phyloP scores from a whole-genome alignment of 2,797 vertebrate species.

The Gymnodraco acuticeps region DNA sequence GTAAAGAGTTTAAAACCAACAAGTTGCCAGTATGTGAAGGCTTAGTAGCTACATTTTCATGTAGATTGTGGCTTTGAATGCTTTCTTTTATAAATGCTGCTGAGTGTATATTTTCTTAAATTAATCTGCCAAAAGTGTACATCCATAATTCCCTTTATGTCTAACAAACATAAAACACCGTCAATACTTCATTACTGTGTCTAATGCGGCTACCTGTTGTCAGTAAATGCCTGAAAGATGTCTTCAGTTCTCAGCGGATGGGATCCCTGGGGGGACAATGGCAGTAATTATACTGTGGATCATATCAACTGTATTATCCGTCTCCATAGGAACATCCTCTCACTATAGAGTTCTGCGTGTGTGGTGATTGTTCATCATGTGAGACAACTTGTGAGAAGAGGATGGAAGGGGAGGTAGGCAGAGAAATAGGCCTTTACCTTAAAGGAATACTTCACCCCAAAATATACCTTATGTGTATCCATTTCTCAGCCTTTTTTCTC shows the following conservation, averaged over 20 bases:
- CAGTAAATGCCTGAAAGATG: conserved; percentile 7
- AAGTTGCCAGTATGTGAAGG: background rate
- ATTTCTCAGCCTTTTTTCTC: too few species aligned
- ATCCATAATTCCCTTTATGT: background rate
- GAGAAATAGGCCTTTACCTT: background rate
- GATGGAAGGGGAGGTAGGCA: background rate
- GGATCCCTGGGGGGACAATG: conserved; percentile 42
- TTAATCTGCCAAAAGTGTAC: background rate
- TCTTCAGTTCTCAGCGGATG: conserved; percentile 35
- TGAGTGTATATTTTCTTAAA: background rate
- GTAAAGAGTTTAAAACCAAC: background rate
- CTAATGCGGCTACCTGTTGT: background rate
- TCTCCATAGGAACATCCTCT: conserved; percentile 75
- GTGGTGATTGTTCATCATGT: conserved; percentile 36
- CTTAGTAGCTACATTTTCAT: background rate
- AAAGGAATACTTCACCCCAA: background rate
- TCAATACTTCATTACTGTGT: background rate
- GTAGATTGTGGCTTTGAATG: background rate
- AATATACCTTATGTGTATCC: too few species aligned
- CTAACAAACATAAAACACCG: background rate
- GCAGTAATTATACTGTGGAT: conserved; percentile 68
- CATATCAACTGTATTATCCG: conserved; percentile 58
- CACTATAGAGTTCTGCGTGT: conserved; percentile 16
- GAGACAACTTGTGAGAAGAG: conserved; percentile 27
- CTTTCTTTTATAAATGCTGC: background rate